Evolutionary conservation across 2,888 invertebrate genomes (phyloP).

Genomic region (Synergus umbraculus): DNA sequence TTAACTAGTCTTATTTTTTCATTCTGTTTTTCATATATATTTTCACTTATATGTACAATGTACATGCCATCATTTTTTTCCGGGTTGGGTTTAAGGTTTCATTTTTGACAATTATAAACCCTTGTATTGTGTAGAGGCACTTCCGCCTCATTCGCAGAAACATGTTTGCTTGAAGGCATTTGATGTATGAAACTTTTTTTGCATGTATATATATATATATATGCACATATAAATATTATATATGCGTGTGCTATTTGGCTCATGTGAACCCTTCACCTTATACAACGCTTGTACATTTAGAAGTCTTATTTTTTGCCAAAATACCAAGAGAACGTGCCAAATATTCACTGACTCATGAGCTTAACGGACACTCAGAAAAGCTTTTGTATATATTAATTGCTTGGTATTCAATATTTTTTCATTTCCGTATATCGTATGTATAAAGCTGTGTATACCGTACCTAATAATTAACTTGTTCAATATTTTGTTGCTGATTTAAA

Average conservation of each 20-base stretch:
- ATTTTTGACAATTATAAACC: neutral
- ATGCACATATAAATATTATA: neutral
- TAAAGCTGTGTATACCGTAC: too few species aligned
- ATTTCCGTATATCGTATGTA: neutral
- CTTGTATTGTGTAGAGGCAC: neutral
- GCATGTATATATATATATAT: neutral
- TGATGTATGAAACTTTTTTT: slow-evolving; percentile 9
- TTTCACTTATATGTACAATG: neutral
- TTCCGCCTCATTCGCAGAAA: neutral
- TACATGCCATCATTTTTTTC: neutral
- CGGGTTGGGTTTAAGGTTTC: neutral
- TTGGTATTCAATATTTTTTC: neutral
- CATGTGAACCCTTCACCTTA: slow-evolving; percentile 17
- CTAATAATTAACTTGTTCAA: too few species aligned
- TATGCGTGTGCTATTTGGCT: slow-evolving; percentile 33
- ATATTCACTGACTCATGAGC: slow-evolving; percentile 36
- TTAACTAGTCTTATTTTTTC: neutral
- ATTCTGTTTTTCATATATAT: too few species aligned
- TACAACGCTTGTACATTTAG: slow-evolving; percentile 29
- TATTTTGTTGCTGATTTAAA: too few species aligned
- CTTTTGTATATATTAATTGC: slow-evolving; percentile 20
- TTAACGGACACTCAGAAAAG: slow-evolving; percentile 36
- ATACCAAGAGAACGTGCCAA: slow-evolving; percentile 21
- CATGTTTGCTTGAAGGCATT: neutral
- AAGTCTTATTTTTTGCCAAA: slow-evolving; percentile 30